Conservation (phyloP, 2,113 vertebrate species). For the Crotalus horridus region DNA sequence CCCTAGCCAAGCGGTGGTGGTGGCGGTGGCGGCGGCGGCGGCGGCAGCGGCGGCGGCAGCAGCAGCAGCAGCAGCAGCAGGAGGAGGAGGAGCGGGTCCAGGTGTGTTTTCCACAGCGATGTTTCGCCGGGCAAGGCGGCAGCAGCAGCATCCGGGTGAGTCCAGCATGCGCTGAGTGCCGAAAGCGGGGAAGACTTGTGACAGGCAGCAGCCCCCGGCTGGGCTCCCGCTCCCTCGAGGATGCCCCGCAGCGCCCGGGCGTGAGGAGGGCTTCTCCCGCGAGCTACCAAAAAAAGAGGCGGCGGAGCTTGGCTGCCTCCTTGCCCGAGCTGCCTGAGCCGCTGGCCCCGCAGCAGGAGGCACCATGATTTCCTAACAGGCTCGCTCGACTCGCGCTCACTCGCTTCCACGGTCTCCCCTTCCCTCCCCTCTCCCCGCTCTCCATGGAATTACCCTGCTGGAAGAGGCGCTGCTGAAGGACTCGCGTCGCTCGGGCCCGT, state of each 20-base stretch:
- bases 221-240: neutral
- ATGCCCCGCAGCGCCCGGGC: neutral
- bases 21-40: accelerated
- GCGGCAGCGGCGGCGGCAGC: accelerated
- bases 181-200: neutral
- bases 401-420: neutral
- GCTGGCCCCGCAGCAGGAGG: slow-evolving; percentile 16
- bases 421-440: neutral
- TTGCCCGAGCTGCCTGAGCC: slow-evolving; percentile 4
- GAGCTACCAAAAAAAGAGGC: neutral
- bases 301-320: neutral
- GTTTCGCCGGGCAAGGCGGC: neutral
- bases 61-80: accelerated
- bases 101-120: neutral
- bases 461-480: slow-evolving; percentile 11
- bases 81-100: neutral
- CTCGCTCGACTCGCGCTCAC: neutral
- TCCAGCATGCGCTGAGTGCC: slow-evolving; percentile 24
- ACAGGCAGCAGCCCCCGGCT: neutral
- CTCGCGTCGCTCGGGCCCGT: neutral
- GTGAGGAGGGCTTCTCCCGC: neutral
- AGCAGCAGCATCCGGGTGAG: slow-evolving; percentile 26
- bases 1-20: too few species aligned
- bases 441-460: slow-evolving; percentile 19
- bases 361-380: slow-evolving; percentile 45